phyloP scores from a whole-genome alignment of 2,888 invertebrate species.

The Chironomus tentans region DNA sequence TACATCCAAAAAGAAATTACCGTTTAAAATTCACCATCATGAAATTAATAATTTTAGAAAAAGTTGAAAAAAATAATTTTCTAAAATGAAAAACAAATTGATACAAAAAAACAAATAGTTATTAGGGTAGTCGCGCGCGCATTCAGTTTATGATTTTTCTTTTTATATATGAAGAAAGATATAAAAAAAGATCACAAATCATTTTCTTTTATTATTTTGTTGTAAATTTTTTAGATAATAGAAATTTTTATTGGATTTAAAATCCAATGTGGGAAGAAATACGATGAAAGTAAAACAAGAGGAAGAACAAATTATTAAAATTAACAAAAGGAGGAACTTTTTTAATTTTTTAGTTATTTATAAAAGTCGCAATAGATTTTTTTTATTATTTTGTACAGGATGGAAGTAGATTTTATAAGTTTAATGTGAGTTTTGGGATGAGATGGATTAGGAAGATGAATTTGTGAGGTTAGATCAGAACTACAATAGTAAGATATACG shows the following conservation, averaged over 20 bases:
- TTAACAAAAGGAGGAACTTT: no score
- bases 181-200: neutral
- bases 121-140: conserved; percentile 23
- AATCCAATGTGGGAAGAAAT: no score
- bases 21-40: conserved; percentile 18
- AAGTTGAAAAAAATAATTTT: neutral
- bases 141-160: conserved; percentile 15
- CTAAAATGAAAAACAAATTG: neutral
- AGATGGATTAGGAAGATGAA: no score
- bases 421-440: no score
- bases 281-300: neutral
- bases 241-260: neutral
- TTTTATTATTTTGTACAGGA: no score
- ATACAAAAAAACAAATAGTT: conserved; percentile 13
- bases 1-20: conserved; percentile 1
- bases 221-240: conserved; percentile 1
- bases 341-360: no score
- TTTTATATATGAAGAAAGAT: neutral
- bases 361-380: no score
- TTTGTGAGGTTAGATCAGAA: no score
- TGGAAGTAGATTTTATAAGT: no score
- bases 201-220: conserved; percentile 5
- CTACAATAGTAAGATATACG: no score
- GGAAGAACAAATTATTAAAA: neutral
- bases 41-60: neutral